Percentiles rank a stretch among this genome's conserved stretches.
These are phyloP conservation scores for Pachydiplax longipennis DNA, from an alignment of 2,888 invertebrate genomes.

Conservation along the genomic window DNA sequence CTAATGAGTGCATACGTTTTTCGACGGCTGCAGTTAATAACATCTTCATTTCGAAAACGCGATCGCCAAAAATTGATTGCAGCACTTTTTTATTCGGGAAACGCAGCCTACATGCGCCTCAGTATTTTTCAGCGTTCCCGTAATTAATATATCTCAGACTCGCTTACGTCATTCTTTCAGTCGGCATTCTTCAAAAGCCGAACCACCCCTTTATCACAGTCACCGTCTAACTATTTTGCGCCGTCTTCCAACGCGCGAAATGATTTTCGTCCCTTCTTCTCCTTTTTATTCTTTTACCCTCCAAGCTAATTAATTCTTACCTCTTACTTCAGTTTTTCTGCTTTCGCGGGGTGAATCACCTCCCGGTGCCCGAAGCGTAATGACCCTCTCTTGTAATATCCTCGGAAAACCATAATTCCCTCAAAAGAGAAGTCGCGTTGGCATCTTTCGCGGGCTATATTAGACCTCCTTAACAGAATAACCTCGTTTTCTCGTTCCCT, in stretches of 20 bases:
- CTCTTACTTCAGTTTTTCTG: neutral
- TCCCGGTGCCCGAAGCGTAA: neutral
- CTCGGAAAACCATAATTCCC: neutral
- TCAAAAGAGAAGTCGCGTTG: neutral
- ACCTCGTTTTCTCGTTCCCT: neutral
- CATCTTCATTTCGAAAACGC: no score
- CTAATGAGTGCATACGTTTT: no score
- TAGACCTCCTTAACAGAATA: neutral
- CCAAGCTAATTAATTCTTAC: neutral
- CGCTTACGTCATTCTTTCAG: neutral
- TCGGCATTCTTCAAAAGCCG: neutral
- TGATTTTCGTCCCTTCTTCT: neutral
- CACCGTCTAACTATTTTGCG: neutral
- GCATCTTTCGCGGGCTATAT: neutral
- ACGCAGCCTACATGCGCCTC: no score
- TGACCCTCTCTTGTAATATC: neutral
- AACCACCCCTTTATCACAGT: neutral
- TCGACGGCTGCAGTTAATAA: no score
- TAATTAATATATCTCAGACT: neutral
- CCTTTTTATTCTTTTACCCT: neutral
- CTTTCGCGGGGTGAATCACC: neutral
- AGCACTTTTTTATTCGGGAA: no score
- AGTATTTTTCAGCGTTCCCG: neutral
- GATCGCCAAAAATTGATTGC: no score
- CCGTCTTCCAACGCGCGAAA: neutral